A percentile compares a stretch with the other conserved stretches of the same genome.
phyloP scores from a whole-genome alignment of 2,113 vertebrate species.

The Macrotis lagotis region DNA sequence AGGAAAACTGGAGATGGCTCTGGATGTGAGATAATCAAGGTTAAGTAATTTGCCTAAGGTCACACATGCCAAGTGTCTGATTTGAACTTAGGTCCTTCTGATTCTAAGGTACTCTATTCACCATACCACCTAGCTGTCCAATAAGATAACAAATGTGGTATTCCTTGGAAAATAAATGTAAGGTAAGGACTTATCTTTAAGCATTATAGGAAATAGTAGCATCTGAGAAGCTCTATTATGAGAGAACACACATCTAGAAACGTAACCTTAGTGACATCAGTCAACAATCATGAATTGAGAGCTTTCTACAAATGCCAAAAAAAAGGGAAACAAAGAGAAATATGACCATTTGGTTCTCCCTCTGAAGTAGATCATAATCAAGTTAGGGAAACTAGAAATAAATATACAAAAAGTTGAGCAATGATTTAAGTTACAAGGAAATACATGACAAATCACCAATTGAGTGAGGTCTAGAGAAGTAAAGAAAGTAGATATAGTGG shows the following conservation, averaged over 20 bases:
- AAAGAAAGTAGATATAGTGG: background rate
- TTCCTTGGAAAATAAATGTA: conserved; percentile 21
- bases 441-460: background rate
- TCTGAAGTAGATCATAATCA: background rate
- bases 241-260: background rate
- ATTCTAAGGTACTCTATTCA: too few relatives aligned
- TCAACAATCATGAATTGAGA: background rate
- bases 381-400: background rate
- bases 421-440: conserved; percentile 12
- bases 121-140: too few relatives aligned
- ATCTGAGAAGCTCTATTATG: background rate
- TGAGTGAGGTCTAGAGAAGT: background rate
- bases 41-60: too few relatives aligned
- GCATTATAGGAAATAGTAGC: background rate
- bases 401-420: background rate
- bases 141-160: background rate
- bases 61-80: too few relatives aligned
- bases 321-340: background rate
- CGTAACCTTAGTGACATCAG: background rate
- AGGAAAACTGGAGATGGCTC: too few relatives aligned
- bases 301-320: background rate
- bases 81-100: too few relatives aligned
- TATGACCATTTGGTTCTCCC: background rate
- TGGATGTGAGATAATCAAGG: too few relatives aligned
- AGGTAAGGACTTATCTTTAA: conserved; percentile 18